Base-by-base conservation (phyloP, 2,888 invertebrate genomes). In the Eledone cirrhosa region DNA sequence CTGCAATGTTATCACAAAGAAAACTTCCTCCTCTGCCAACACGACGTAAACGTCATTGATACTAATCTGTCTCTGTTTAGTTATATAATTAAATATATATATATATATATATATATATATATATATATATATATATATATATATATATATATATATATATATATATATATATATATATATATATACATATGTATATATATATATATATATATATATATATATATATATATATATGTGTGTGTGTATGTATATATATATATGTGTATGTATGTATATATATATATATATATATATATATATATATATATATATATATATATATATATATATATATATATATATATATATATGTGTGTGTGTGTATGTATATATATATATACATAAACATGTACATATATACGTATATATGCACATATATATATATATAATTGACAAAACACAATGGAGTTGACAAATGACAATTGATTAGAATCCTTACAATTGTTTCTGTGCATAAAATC, bases 11-110 rank as follows among this genome's bases (percentile, higher is more conserved):
- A 33, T 72, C 72, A 4, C 16, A 72, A 13, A 72, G 72, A 72
- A 41, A 72, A 24, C 41, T 72, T 41, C 72, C 72, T 31, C 72
- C 72, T 41, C 7, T 72, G 8, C 72, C 72, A 31, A 72, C 72
- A 33, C 72, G 72, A 19, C 31, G 41, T 41, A 72, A 72, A 72
- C 72, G 72, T 11, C 41, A 63, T 11, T 63, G 22, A 27, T 22
- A 2, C 63, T 63, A 53, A 22, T 63, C 22, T 63, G 63, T n/a
- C n/a, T n/a, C n/a, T 24, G 13, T 22, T 63, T 63, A 24, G 14
- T 63, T 13, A 5, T 19, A 27, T 63, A 24, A 27, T 63, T 63
- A 63, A 16, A 19, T 19, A 63, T 22, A 22, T 19, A 63, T 2
- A 19, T 1, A 11, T 22, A 63, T 11, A 22, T 22, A 22, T 27